These are phyloP conservation scores for Microtus montanus DNA, from an alignment of 2,113 vertebrate genomes.

Conservation along the genomic window DNA sequence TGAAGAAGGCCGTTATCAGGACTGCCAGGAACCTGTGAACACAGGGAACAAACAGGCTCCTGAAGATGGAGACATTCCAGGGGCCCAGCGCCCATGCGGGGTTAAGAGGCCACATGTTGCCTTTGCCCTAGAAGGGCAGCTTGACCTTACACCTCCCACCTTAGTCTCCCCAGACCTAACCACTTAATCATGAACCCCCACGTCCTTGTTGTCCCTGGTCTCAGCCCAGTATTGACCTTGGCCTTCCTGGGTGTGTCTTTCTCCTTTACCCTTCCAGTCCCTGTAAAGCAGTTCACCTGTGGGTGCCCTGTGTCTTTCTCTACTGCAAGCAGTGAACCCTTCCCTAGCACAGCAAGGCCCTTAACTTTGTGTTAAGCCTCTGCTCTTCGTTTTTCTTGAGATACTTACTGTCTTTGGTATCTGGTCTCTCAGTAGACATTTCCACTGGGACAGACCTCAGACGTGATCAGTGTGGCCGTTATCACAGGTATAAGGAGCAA, in stretches of 20 bases:
- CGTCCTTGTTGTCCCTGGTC: background rate
- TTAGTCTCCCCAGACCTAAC: background rate
- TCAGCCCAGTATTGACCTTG: background rate
- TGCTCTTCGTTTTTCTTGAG: background rate
- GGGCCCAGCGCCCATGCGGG: background rate
- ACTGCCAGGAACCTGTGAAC: background rate
- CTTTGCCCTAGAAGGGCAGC: background rate
- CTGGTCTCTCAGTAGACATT: background rate
- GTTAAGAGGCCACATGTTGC: accelerated
- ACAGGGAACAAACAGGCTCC: background rate
- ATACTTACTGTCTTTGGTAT: background rate
- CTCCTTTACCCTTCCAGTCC: background rate
- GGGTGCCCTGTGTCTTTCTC: background rate
- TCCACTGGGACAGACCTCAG: background rate
- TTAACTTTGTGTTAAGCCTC: background rate
- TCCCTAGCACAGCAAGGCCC: too few species aligned
- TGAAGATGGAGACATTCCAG: background rate
- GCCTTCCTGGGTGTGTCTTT: background rate
- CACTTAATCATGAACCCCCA: background rate
- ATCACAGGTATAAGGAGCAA: background rate
- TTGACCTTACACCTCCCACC: background rate
- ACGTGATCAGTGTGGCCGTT: background rate
- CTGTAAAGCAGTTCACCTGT: background rate
- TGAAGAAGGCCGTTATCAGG: background rate
- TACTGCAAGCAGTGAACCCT: background rate